A percentile compares a stretch with the other conserved stretches of the same genome.
phyloP scores from a whole-genome alignment of 2,113 vertebrate species.

The Regulus satrapa region DNA sequence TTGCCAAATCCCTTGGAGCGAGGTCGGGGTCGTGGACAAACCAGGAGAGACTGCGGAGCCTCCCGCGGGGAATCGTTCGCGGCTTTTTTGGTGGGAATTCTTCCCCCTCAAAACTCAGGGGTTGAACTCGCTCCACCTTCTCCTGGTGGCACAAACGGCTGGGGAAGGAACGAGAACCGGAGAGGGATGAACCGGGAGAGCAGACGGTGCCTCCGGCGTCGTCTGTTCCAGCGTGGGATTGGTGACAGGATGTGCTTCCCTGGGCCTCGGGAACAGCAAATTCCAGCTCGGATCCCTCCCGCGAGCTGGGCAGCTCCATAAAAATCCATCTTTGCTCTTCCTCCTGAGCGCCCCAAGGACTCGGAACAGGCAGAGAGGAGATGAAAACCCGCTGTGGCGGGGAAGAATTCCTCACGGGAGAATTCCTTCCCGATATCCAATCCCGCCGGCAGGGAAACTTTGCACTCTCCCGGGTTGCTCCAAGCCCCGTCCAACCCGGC shows the following conservation, averaged over 20 bases:
- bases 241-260: background rate
- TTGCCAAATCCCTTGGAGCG: background rate
- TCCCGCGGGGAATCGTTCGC: background rate
- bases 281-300: background rate
- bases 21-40: background rate
- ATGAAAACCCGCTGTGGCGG: background rate
- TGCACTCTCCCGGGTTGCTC: background rate
- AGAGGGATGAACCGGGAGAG: background rate
- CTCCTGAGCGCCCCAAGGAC: background rate
- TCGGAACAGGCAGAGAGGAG: background rate
- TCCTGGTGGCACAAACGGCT: background rate
- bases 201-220: background rate
- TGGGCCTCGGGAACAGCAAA: background rate
- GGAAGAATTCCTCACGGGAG: background rate
- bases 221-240: background rate
- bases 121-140: background rate
- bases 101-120: background rate
- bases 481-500: background rate
- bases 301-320: accelerated
- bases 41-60: background rate
- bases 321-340: background rate
- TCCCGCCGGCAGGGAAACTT: background rate
- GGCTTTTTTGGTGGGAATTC: background rate
- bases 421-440: background rate
- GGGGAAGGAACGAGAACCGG: background rate